Evolutionary conservation across 2,797 vertebrate genomes (phyloP), one percentile per base, ranked within the genome.

Genomic region (Rhinogobio ventralis): DNA sequence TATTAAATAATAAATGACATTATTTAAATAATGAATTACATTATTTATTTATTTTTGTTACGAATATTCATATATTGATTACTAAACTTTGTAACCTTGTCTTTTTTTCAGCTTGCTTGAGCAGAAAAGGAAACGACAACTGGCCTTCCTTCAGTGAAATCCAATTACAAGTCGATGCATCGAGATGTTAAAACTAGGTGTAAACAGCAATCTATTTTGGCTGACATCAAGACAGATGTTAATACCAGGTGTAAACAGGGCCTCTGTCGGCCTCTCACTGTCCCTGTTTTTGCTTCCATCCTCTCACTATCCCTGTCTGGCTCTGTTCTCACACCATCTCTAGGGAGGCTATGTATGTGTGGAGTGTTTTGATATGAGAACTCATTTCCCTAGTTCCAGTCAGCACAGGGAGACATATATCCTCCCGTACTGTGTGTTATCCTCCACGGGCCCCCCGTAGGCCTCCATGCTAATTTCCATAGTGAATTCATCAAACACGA

Each of bases 401-500:
- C 62, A 77, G 49, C 49, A 51, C 57, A 57, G 30, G 36, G 11
- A 77, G 49, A 83, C 62, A 69, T 46, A 45, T 33, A 69, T 69
- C 30, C 60, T 83, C 62, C 46, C 72, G 57, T 72, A 74, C 71
- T 46, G 51, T 69, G 73, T 77, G 46, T 68, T 68, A 76, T 67
- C n/a, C 82, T 84, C 74, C 19, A 45, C 19, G 20, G 74, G 25
- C 36, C 64, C 74, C 82, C 64, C 0, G 5, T 45, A 53, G 49
- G 62, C n/a, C 62, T 75, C 62, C 46, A 2, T 57, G 74, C 64
- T 45, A 17, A 84, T 78, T 78, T 84, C 74, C 82, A 84, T 69
- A 84, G 75, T 30, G 51, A 36, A 84, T 84, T 84, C 75, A 78
- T 84, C 82, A 71, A 78, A 78, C 64, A 33, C 0, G 25, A 33